Base-by-base conservation (phyloP, 2,888 invertebrate genomes). In the Ophraella communa region DNA sequence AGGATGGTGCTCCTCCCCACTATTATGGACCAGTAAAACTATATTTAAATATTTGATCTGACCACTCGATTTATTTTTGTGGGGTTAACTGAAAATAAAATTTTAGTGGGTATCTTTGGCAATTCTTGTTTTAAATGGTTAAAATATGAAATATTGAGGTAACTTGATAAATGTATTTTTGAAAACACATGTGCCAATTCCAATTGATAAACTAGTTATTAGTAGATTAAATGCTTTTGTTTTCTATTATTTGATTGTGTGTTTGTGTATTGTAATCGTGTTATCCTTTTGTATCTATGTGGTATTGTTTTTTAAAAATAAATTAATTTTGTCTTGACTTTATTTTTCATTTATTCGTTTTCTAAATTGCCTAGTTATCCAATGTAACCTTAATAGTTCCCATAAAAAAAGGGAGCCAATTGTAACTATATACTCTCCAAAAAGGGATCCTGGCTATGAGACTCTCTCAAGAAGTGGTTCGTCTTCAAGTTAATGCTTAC, bases 221-320 rank as follows among this genome's bases (percentile, higher is more conserved):
- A 17, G 39, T 23, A 20, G 21, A 23, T n/a, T 8, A 21, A n/a
- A 11, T 14, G 24, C n/a, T 17, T 21, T 30, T 52, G 4, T 33
- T 33, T 49, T 30, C 17, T 18, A 1, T 51, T 30, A 8, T 21
- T 27, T 33, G 39, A 23, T 39, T n/a, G 18, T 20, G n/a, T 11
- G 11, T 11, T 54, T 35, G 17, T 20, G 56, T 56, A 56, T 55
- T 39, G 30, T n/a, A 14, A n/a, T 52, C 52, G 8, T 54, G 4
- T 55, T 42, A 39, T 55, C n/a, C n/a, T n/a, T 39, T 42, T 55
- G 24, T 14, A 55, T 56, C 27, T 20, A 56, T 56, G 56, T 56
- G 17, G 24, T 30, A 27, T 27, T 18, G 18, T 45, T 55, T 56
- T 56, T 56, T 11, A 45, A 3, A 2, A 56, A 56, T 56, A 56